phyloP scores from a whole-genome alignment of 1,140 invertebrate species.

The Geopemphigus sp. region DNA sequence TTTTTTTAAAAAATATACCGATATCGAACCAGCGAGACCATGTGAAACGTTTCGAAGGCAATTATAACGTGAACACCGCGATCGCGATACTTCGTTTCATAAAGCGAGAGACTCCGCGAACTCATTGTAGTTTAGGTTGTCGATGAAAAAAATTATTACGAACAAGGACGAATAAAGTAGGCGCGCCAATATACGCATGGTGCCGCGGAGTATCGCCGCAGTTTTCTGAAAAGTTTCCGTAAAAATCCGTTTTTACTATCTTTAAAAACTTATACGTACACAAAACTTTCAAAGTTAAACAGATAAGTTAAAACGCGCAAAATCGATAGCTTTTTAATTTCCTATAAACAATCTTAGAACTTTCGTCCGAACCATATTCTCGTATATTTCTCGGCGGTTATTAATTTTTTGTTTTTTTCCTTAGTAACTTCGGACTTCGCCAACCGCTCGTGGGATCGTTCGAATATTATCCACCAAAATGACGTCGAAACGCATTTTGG shows the following conservation, averaged over 20 bases:
- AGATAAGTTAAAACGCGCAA: slow-evolving; percentile 13
- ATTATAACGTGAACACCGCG: neutral
- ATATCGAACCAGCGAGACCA: neutral
- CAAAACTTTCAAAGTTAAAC: slow-evolving; percentile 23
- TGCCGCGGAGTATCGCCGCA: neutral
- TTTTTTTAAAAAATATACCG: no score
- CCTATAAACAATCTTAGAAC: slow-evolving; percentile 5
- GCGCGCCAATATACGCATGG: neutral
- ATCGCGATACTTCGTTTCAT: neutral
- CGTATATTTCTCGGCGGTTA: neutral
- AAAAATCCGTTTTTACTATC: neutral
- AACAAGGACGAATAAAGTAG: neutral
- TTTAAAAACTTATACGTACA: neutral
- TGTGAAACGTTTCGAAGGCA: neutral
- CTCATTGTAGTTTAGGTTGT: neutral
- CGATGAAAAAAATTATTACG: neutral
- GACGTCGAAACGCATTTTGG: no score
- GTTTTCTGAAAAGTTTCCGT: neutral
- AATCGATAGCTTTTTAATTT: slow-evolving; percentile 33
- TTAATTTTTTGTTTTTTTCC: slow-evolving; percentile 1
- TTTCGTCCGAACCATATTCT: slow-evolving; percentile 22
- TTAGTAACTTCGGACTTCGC: neutral
- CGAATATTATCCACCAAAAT: neutral
- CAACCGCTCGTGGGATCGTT: neutral
- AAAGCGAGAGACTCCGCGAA: neutral